phyloP scores from a whole-genome alignment of 2,113 vertebrate species.

The Lepus timidus region DNA sequence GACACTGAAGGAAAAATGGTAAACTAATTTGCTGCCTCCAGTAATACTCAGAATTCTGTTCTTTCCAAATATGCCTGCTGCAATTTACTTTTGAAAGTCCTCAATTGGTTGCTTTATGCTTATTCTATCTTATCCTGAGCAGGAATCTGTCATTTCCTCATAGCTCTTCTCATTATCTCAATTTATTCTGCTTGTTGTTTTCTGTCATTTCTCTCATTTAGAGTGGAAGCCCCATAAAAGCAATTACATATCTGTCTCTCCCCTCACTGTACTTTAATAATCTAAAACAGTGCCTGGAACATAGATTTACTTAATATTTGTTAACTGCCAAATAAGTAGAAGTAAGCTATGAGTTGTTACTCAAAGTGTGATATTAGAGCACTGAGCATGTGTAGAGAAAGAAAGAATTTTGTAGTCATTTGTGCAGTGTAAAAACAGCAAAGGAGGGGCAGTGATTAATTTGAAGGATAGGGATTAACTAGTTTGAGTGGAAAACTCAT shows the following conservation, averaged over 20 bases:
- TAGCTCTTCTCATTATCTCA: background rate
- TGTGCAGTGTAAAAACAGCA: background rate
- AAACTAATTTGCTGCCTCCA: background rate
- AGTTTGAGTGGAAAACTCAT: background rate
- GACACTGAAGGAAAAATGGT: background rate
- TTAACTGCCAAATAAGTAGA: background rate
- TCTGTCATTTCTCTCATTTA: background rate
- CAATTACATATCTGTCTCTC: background rate
- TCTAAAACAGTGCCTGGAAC: background rate
- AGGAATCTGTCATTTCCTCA: background rate
- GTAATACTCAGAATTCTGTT: background rate
- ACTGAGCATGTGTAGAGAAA: background rate
- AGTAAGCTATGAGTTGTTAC: background rate
- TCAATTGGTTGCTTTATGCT: background rate
- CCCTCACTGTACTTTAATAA: background rate
- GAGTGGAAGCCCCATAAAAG: background rate
- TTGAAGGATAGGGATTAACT: background rate
- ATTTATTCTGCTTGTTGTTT: background rate
- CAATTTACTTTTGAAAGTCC: background rate
- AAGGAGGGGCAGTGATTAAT: background rate
- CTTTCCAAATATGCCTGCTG: background rate
- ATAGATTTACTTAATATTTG: slow-evolving; percentile 1
- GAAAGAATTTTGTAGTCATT: background rate
- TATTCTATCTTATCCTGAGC: background rate
- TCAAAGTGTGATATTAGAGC: background rate